Evolutionary conservation across 2,888 invertebrate species (phyloP).

Genomic region (Eumerus sabulonum): DNA sequence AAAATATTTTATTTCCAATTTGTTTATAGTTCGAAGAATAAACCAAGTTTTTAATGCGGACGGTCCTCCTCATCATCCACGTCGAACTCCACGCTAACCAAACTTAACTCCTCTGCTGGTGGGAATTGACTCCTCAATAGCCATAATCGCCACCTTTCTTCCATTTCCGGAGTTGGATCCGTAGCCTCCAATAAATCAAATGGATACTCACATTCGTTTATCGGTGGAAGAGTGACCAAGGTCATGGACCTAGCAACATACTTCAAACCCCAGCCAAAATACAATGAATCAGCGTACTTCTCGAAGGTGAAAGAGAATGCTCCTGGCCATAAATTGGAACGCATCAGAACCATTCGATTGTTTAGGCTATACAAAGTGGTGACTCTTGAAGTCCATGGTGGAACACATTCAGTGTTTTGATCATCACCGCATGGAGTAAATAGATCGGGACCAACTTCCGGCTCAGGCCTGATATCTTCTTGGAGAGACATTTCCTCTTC

Average conservation of each 20-base stretch:
- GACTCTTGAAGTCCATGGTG: slow-evolving; percentile 85
- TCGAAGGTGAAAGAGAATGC: slow-evolving; percentile 87
- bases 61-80: slow-evolving; percentile 66
- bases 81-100: slow-evolving; percentile 71
- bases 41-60: background rate
- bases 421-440: slow-evolving; percentile 73
- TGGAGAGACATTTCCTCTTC: slow-evolving; percentile 73
- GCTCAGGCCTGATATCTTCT: slow-evolving; percentile 80
- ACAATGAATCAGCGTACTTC: slow-evolving; percentile 84
- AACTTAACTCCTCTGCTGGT: slow-evolving; percentile 80
- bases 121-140: slow-evolving; percentile 78
- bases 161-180: slow-evolving; percentile 90
- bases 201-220: slow-evolving; percentile 87
- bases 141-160: slow-evolving; percentile 85
- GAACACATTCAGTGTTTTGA: slow-evolving; percentile 73
- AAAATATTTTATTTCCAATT: no score
- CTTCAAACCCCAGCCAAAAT: slow-evolving; percentile 91
- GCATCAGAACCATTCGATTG: slow-evolving; percentile 84
- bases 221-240: slow-evolving; percentile 84
- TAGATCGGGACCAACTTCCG: slow-evolving; percentile 80
- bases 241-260: slow-evolving; percentile 84
- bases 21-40: background rate
- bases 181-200: slow-evolving; percentile 87
- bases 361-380: slow-evolving; percentile 83
- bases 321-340: slow-evolving; percentile 93